These are phyloP conservation scores for Dromiciops gliroides DNA, from an alignment of 2,113 vertebrate species.

Conservation along the genomic window DNA sequence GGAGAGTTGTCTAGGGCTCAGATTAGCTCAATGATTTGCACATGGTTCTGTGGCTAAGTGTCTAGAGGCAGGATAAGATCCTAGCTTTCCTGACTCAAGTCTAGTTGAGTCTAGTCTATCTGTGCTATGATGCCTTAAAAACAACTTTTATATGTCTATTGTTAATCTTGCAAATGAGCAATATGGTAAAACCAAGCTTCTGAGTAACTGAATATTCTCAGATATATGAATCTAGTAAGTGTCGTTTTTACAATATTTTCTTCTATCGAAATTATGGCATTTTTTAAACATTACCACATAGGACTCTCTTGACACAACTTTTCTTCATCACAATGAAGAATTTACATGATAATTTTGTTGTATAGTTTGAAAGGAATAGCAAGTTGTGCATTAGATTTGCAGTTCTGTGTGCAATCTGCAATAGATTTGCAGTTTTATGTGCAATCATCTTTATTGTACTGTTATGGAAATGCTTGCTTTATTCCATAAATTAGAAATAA, in stretches of 20 bases:
- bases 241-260: neutral
- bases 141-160: neutral
- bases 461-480: too few species aligned
- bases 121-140: neutral
- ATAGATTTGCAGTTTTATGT: too few species aligned
- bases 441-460: too few species aligned
- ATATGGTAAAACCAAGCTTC: neutral
- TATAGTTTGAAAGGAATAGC: too few species aligned
- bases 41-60: neutral
- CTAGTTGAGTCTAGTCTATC: neutral
- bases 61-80: neutral
- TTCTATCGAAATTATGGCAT: neutral
- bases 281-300: neutral
- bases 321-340: too few species aligned
- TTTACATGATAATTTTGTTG: too few species aligned
- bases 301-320: neutral
- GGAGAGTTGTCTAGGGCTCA: neutral
- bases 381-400: too few species aligned
- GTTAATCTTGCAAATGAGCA: neutral
- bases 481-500: too few species aligned
- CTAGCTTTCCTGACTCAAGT: neutral
- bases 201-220: constrained; percentile 7
- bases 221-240: neutral
- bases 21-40: neutral
- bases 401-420: too few species aligned